Evolutionary conservation across 1,140 invertebrate species (phyloP).

Genomic region (Nymphalis io): DNA sequence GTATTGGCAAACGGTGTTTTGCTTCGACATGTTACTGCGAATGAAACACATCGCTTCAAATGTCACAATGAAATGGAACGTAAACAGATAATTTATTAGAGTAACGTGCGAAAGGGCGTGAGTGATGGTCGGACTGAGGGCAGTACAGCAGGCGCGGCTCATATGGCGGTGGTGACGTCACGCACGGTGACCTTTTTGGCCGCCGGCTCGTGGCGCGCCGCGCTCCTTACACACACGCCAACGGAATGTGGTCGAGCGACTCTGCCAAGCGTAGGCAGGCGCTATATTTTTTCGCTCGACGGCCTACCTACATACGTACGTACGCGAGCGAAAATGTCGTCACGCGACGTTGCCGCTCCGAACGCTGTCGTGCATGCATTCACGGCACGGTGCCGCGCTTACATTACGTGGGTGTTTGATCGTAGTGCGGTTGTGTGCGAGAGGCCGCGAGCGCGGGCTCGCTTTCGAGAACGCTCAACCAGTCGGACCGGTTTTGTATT

Average conservation of each 20-base stretch:
- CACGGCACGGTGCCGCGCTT: constrained; percentile 56
- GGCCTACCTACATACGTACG: constrained; percentile 80
- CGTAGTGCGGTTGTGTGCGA: constrained; percentile 62
- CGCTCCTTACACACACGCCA: constrained; percentile 67
- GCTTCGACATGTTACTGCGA: constrained; percentile 26
- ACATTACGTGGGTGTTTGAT: constrained; percentile 73
- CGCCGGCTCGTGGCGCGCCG: constrained; percentile 56
- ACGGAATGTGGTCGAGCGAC: constrained; percentile 76
- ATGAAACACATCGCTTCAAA: constrained; percentile 39
- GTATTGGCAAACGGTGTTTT: constrained; percentile 24
- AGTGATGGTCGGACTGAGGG: constrained; percentile 50
- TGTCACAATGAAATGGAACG: constrained; percentile 49
- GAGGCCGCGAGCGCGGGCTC: constrained; percentile 65
- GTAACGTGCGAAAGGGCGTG: constrained; percentile 56
- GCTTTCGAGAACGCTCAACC: constrained; percentile 78
- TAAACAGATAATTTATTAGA: constrained; percentile 57
- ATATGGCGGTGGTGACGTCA: constrained; percentile 75
- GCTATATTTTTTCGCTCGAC: constrained; percentile 79
- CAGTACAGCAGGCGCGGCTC: constrained; percentile 55
- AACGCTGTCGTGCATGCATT: constrained; percentile 66
- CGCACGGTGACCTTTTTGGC: constrained; percentile 75
- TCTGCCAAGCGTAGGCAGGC: constrained; percentile 78
- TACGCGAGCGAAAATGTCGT: constrained; percentile 81
- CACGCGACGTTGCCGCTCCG: constrained; percentile 79
- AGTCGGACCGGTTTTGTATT: constrained; percentile 77